Percentiles rank a stretch among this genome's conserved stretches.
Evolutionary conservation across 2,797 vertebrate species (phyloP).

Genomic region (Muscicapa striata): DNA sequence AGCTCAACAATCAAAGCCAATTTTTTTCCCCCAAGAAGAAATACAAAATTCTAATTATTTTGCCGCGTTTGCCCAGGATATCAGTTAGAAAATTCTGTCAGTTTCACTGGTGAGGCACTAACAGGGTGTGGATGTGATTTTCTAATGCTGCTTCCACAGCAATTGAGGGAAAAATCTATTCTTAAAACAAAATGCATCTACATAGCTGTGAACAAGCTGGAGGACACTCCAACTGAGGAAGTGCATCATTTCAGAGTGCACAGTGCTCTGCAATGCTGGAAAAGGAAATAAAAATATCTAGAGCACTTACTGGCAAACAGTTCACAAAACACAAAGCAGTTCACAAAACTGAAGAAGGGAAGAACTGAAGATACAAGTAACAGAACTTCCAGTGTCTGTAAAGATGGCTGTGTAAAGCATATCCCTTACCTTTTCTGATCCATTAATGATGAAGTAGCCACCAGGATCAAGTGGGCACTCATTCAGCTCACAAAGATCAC

Average conservation of each 20-base stretch:
- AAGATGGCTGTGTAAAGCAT: background rate
- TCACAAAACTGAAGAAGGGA: background rate
- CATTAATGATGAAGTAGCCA: constrained; percentile 99
- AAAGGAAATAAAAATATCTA: background rate
- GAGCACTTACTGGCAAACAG: background rate
- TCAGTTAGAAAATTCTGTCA: background rate
- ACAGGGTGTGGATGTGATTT: background rate
- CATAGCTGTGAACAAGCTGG: background rate
- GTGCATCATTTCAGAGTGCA: background rate
- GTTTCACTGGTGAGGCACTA: background rate
- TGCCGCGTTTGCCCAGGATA: background rate
- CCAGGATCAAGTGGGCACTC: constrained; percentile 97
- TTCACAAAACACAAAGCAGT: background rate
- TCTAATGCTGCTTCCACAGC: background rate
- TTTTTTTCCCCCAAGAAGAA: background rate
- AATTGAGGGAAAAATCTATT: background rate
- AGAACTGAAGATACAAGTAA: background rate
- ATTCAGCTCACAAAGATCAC: constrained; percentile 96
- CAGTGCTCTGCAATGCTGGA: background rate
- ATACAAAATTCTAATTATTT: background rate
- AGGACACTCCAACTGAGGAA: background rate
- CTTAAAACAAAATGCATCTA: background rate
- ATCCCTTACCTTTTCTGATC: constrained; percentile 92
- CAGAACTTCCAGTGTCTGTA: background rate
- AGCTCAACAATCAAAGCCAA: background rate